Evolutionary conservation across 2,797 vertebrate genomes (phyloP).

Genomic region (Furcifer pardalis): DNA sequence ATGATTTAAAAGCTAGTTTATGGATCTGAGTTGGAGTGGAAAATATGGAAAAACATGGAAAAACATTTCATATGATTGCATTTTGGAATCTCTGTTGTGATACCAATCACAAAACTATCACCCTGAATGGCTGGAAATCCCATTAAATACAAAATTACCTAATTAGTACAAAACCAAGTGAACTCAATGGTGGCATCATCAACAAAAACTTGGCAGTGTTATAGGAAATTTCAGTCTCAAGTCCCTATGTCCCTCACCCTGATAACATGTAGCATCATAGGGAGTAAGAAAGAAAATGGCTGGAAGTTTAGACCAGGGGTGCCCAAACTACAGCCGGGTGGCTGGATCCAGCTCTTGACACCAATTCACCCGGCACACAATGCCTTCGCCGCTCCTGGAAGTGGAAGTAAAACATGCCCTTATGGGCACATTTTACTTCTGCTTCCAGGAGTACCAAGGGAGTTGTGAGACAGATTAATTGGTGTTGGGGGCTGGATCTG

Average conservation of each 20-base stretch:
- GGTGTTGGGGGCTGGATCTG: too few relatives aligned
- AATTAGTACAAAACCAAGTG: neutral
- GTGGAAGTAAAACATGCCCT: too few relatives aligned
- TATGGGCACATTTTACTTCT: too few relatives aligned
- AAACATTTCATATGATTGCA: neutral
- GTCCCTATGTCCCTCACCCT: neutral
- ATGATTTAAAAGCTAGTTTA: neutral
- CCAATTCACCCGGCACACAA: too few relatives aligned
- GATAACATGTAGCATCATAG: conserved; percentile 10
- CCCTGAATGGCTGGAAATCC: neutral
- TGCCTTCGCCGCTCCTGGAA: too few relatives aligned
- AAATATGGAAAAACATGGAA: neutral
- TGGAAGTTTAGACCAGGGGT: neutral
- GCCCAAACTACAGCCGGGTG: too few relatives aligned
- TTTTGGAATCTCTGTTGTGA: neutral
- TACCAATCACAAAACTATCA: neutral
- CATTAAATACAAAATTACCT: too few relatives aligned
- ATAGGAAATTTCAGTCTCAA: neutral
- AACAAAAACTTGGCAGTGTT: neutral
- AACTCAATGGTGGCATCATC: neutral
- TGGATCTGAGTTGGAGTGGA: neutral
- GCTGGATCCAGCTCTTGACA: too few relatives aligned
- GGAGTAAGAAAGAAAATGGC: neutral
- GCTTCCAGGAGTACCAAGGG: too few relatives aligned
- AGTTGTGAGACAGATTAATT: too few relatives aligned